A percentile compares a stretch with the other conserved stretches of the same genome.
These are phyloP conservation scores for Oscheius onirici DNA, from an alignment of 2,888 invertebrate genomes.

Conservation along the genomic window DNA sequence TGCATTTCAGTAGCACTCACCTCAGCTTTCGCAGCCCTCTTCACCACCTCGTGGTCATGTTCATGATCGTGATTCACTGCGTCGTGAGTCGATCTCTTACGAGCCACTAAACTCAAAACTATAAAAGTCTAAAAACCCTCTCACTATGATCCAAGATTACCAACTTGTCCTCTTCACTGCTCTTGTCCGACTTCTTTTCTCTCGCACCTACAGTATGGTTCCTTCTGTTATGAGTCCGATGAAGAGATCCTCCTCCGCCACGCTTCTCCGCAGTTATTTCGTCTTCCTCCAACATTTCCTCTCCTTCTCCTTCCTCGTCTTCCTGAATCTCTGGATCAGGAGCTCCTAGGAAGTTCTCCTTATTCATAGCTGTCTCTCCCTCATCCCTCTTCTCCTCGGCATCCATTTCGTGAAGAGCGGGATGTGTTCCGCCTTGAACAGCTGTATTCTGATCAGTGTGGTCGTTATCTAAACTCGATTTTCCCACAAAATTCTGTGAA, in stretches of 20 bases:
- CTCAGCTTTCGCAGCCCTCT: neutral
- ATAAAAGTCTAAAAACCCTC: neutral
- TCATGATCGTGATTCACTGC: neutral
- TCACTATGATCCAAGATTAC: slow-evolving; percentile 11
- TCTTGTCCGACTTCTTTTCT: slow-evolving; percentile 1
- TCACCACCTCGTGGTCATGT: neutral
- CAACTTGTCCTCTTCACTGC: slow-evolving; percentile 18
- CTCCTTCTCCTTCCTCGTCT: neutral
- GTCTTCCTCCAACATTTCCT: neutral
- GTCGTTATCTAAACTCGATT: slow-evolving; percentile 21
- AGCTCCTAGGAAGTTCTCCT: neutral
- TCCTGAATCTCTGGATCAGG: slow-evolving; percentile 14
- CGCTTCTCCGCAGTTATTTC: slow-evolving; percentile 9
- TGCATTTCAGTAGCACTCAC: too few relatives aligned
- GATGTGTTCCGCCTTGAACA: slow-evolving; percentile 19
- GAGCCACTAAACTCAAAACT: neutral
- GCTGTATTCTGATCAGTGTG: slow-evolving; percentile 13
- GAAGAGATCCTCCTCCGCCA: slow-evolving; percentile 3
- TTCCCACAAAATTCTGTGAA: neutral
- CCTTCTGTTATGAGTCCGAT: neutral
- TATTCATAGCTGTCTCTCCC: slow-evolving; percentile 10
- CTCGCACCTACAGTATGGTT: slow-evolving; percentile 6
- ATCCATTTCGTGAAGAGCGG: slow-evolving; percentile 26
- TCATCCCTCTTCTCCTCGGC: slow-evolving; percentile 7
- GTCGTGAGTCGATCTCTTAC: slow-evolving; percentile 3